phyloP scores from a whole-genome alignment of 2,888 invertebrate genomes.

The Drosophila buzzatii region DNA sequence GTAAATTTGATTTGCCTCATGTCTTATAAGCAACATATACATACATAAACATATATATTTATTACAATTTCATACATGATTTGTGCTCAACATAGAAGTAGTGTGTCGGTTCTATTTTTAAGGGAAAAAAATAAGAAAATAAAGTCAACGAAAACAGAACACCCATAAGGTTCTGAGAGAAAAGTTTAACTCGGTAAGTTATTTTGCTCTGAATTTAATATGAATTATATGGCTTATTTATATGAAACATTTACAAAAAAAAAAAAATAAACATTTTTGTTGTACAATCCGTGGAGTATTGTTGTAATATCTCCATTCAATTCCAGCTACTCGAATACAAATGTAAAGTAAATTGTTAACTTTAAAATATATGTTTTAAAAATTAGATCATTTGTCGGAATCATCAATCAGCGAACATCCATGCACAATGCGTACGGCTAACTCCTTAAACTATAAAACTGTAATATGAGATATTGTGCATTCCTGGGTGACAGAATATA shows the following conservation, averaged over 20 bases:
- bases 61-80: conserved; percentile 55
- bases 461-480: conserved; percentile 52
- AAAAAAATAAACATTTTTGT: conserved; percentile 43
- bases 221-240: conserved; percentile 58
- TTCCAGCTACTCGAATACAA: conserved; percentile 45
- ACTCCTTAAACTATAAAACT: conserved; percentile 54
- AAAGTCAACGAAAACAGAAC: conserved; percentile 1
- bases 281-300: conserved; percentile 44
- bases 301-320: conserved; percentile 43
- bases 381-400: conserved; percentile 45
- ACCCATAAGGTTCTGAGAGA: conserved; percentile 22
- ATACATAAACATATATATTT: conserved; percentile 39
- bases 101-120: conserved; percentile 22
- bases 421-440: conserved; percentile 34
- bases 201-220: conserved; percentile 61
- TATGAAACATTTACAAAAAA: conserved; percentile 61
- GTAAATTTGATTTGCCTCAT: conserved; percentile 16
- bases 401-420: conserved; percentile 40
- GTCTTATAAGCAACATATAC: conserved; percentile 47
- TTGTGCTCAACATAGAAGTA: conserved; percentile 54
- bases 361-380: conserved; percentile 32
- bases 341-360: conserved; percentile 37
- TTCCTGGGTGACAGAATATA: conserved; percentile 39
- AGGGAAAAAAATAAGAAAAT: not conserved
- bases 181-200: conserved; percentile 32